Conservation (phyloP, 2,888 invertebrate genomes). For the Eupeodes latifasciatus region DNA sequence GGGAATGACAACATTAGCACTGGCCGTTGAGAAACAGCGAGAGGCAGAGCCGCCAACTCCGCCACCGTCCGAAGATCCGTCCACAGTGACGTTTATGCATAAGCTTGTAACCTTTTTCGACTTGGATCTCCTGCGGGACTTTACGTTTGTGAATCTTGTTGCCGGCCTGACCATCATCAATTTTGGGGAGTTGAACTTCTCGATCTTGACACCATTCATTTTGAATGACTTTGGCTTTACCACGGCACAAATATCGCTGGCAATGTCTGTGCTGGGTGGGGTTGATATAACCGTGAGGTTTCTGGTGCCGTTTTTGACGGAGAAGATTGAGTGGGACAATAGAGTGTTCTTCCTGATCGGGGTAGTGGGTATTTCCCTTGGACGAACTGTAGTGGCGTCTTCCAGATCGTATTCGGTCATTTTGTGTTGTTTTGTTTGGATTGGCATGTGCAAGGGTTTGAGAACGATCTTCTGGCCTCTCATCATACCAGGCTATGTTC, state of each 20-base stretch:
- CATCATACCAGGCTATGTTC: conserved; percentile 89
- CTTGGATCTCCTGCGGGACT: conserved; percentile 88
- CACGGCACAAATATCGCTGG: conserved; percentile 86
- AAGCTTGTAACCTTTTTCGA: conserved; percentile 89
- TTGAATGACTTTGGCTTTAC: conserved; percentile 88
- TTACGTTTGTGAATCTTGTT: conserved; percentile 89
- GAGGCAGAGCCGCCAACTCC: conserved; percentile 63
- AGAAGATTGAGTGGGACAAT: conserved; percentile 89
- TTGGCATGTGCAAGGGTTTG: conserved; percentile 89
- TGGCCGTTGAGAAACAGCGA: conserved; percentile 43
- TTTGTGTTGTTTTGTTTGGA: conserved; percentile 87
- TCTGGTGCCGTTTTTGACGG: conserved; percentile 88
- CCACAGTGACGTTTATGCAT: conserved; percentile 82
- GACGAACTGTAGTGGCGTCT: conserved; percentile 86
- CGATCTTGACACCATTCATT: conserved; percentile 90
- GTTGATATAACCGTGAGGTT: conserved; percentile 88
- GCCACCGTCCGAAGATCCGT: conserved; percentile 71
- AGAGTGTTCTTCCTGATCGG: conserved; percentile 89
- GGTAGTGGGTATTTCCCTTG: conserved; percentile 88
- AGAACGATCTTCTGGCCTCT: conserved; percentile 90
- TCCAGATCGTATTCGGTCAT: conserved; percentile 86
- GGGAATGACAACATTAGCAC: conserved; percentile 47
- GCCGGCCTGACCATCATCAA: conserved; percentile 89
- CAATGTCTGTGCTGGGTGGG: conserved; percentile 89
- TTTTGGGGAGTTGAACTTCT: conserved; percentile 90